These are phyloP conservation scores for Megaceryle maxima DNA, from an alignment of 2,113 vertebrate species.

Conservation along the genomic window DNA sequence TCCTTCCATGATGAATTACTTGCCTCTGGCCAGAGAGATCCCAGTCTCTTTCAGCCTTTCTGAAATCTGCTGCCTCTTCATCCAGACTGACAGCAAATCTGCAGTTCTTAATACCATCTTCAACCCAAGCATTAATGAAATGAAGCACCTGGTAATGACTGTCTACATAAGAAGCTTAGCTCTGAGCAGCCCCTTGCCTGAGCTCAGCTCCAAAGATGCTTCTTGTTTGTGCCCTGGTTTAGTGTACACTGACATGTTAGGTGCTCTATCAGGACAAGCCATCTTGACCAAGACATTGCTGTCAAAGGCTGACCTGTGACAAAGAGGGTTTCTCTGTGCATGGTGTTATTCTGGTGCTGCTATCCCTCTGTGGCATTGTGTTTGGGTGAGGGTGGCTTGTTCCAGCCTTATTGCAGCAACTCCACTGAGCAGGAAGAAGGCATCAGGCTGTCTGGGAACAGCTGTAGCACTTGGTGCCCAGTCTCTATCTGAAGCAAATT, in stretches of 20 bases:
- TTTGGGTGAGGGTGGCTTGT: not conserved
- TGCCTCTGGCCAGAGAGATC: not conserved
- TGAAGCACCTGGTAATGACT: conserved; percentile 59
- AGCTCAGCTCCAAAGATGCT: not conserved
- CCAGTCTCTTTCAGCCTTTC: not conserved
- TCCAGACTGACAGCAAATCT: conserved; percentile 47
- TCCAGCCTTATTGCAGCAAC: not conserved
- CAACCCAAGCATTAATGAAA: conserved; percentile 47
- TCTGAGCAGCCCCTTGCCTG: conserved; percentile 13
- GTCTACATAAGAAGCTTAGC: conserved; percentile 58
- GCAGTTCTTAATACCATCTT: conserved; percentile 59
- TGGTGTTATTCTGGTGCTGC: not conserved
- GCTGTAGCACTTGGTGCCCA: not conserved
- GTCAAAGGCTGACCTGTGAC: not conserved
- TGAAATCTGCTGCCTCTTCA: conserved; percentile 14
- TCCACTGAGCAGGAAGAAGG: not conserved
- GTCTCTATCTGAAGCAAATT: not conserved
- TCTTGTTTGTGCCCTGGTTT: conserved; percentile 14
- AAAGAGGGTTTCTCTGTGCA: not conserved
- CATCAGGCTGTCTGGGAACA: not conserved
- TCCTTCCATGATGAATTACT: not conserved
- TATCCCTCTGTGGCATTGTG: not conserved
- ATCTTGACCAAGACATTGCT: not conserved
- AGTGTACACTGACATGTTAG: not conserved
- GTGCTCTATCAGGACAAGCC: not conserved